Evolutionary conservation across 2,113 vertebrate genomes (phyloP).

Genomic region (Plestiodon gilberti): DNA sequence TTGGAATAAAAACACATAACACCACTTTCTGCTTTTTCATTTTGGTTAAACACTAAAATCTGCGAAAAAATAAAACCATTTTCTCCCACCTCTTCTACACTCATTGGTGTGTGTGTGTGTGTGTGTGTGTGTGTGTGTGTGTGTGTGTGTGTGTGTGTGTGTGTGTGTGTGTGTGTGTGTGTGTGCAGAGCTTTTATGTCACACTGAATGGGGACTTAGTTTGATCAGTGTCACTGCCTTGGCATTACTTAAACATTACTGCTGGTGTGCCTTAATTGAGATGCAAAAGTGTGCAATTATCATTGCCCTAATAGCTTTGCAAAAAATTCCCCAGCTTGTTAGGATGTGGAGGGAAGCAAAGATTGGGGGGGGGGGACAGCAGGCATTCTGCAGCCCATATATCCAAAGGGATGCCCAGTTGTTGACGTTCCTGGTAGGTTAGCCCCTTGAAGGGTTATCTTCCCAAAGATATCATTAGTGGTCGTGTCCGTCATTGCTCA

Average conservation of each 20-base stretch:
- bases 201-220: not conserved
- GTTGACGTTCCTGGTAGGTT: not conserved
- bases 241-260: not conserved
- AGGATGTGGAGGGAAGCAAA: too few relatives aligned
- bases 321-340: not conserved
- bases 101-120: too few relatives aligned
- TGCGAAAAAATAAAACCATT: too few relatives aligned
- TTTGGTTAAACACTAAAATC: too few relatives aligned
- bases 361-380: not conserved
- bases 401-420: not conserved
- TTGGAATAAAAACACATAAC: too few relatives aligned
- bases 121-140: too few relatives aligned
- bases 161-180: too few relatives aligned
- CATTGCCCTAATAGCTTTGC: not conserved
- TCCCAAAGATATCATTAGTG: not conserved
- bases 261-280: rapidly evolving
- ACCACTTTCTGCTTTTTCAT: too few relatives aligned
- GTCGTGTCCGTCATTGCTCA: not conserved
- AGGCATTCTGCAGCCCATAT: not conserved
- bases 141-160: too few relatives aligned
- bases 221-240: not conserved
- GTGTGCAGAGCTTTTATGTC: not conserved
- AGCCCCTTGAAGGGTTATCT: not conserved
- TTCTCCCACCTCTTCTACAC: too few relatives aligned
- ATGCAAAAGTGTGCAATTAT: not conserved